These are phyloP conservation scores for Ypsolopha sequella DNA, from an alignment of 2,888 invertebrate species.

Conservation along the genomic window DNA sequence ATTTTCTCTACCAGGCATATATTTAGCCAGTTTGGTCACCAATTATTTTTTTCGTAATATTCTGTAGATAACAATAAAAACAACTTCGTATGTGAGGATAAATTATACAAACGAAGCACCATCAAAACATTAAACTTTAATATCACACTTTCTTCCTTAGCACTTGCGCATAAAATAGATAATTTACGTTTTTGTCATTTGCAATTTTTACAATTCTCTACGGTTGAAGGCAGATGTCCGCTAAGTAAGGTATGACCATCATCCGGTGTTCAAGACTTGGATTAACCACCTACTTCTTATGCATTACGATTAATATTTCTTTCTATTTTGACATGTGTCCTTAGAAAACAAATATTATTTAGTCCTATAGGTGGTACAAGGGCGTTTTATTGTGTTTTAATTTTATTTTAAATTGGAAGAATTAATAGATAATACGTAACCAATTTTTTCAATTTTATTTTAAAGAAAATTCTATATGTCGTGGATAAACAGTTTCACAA, in stretches of 20 bases:
- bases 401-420: no score
- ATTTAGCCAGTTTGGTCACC: not conserved
- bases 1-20: no score
- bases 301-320: not conserved
- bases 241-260: conserved; percentile 37
- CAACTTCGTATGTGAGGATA: no score
- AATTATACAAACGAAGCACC: no score
- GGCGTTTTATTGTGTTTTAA: no score
- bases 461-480: no score
- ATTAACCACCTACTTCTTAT: conserved; percentile 29
- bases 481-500: no score
- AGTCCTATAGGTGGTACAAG: no score
- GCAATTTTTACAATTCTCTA: not conserved
- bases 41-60: not conserved
- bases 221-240: not conserved
- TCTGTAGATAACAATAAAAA: no score
- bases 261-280: conserved; percentile 45
- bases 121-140: not conserved
- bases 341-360: no score
- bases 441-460: no score
- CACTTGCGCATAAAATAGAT: not conserved
- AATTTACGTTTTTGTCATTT: not conserved
- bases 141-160: not conserved
- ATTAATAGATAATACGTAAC: no score
- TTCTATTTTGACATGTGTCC: not conserved